Conservation (phyloP, 2,888 invertebrate species). For the Xestia c-nigrum region DNA sequence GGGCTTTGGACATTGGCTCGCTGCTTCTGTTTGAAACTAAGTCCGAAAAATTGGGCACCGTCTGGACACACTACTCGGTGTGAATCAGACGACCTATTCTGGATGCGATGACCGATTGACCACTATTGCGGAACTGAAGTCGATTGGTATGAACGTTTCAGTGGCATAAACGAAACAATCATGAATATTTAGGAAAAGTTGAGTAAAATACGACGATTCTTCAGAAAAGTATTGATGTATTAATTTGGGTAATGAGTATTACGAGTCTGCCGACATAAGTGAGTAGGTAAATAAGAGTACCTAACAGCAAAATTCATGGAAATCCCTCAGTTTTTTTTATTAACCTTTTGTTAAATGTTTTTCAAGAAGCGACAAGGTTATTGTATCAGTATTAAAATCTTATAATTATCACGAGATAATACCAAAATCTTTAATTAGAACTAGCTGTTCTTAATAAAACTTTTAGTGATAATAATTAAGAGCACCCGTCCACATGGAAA, state of each 20-base stretch:
- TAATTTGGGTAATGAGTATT: not conserved
- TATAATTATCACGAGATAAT: not conserved
- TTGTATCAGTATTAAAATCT: not conserved
- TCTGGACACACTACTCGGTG: slow-evolving; percentile 48
- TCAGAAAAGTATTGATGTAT: not conserved
- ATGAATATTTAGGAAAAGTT: not conserved
- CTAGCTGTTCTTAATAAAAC: not conserved
- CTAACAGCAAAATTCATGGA: not conserved
- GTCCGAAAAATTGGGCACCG: slow-evolving; percentile 59
- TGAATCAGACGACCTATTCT: slow-evolving; percentile 63
- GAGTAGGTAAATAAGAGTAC: not conserved
- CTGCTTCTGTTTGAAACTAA: slow-evolving; percentile 36
- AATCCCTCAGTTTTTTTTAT: not conserved
- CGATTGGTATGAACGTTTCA: not conserved
- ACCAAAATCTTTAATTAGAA: not conserved
- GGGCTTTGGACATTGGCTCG: slow-evolving; percentile 52
- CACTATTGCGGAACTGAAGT: not conserved
- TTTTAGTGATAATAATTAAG: not conserved
- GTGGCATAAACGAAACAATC: not conserved
- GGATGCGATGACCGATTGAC: slow-evolving; percentile 19
- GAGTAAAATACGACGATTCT: not conserved
- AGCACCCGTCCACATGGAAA: not conserved
- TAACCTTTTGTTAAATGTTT: not conserved
- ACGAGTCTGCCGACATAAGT: not conserved
- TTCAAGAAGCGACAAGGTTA: not conserved